Base-by-base conservation (phyloP, 1,140 invertebrate genomes). In the Brachionus paranguensis region DNA sequence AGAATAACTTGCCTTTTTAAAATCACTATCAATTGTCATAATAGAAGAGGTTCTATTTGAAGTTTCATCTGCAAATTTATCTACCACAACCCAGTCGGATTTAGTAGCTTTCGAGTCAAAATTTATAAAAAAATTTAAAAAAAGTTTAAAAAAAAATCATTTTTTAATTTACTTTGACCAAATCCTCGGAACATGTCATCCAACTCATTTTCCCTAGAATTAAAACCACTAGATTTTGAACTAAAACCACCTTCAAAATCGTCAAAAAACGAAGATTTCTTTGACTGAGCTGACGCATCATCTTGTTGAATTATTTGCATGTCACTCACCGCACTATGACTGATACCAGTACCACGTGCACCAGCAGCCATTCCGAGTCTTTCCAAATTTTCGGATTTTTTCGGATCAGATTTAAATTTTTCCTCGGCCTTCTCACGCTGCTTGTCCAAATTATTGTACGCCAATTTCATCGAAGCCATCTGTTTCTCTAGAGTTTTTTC, bases 291-390 rank as follows among this genome's bases (percentile, higher is more conserved):
- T 84, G 20, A 70, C 86, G 84, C 24, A 33, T 87, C 87, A 60
- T 90, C 94, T 89, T 98, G 96, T 87, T 95, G 93, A 86, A 99
- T 96, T 6, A 92, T 92, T 86, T 94, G 92, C 95, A 99, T 98
- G 87, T 98, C 96, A 74, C 92, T 93, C 55, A 96, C 88, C 11
- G 95, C 95, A 10, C 95, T 97, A 91, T 99, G 97, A 86, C 94
- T 95, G 47, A 96, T 92, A 84, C 93, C 93, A 84, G 93, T 93
- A 86, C 91, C 90, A 88, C 91, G 90, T 43, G 91, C 89, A 53
- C 91, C 92, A 85, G 94, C 92, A 84, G 94, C 96, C 94, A 98
- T 98, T 85, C 97, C 97, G 17, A 99, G 91, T 76, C 97, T 91
- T 89, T 98, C 96, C 85, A 95, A 90, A 89, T 97, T 94, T 84